These are phyloP conservation scores for Pseudochaenichthys georgianus DNA, from an alignment of 2,797 vertebrate genomes.

Conservation along the genomic window DNA sequence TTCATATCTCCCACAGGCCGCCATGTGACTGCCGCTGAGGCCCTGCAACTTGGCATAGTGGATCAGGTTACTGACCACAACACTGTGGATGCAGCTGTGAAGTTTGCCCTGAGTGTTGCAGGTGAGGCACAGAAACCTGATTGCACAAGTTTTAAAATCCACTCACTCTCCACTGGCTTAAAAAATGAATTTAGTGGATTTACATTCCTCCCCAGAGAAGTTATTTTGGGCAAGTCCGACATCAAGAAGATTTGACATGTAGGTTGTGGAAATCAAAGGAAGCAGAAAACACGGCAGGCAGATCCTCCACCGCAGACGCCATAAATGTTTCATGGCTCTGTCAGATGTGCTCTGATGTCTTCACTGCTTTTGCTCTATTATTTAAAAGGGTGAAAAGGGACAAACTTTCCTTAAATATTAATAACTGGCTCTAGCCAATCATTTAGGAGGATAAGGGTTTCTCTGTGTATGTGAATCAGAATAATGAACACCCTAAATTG, in stretches of 20 bases:
- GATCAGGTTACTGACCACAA: constrained; percentile 88
- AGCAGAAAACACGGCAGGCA: constrained; percentile 62
- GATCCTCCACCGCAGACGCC: constrained; percentile 61
- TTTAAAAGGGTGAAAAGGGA: constrained; percentile 81
- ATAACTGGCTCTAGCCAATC: constrained; percentile 52
- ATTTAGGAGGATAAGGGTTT: constrained; percentile 45
- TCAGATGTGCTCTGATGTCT: constrained; percentile 81
- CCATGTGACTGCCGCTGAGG: constrained; percentile 87
- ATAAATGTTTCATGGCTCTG: constrained; percentile 85
- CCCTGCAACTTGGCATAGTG: constrained; percentile 90
- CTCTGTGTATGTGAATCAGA: constrained; percentile 30
- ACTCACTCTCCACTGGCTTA: constrained; percentile 18
- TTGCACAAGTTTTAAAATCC: constrained; percentile 18
- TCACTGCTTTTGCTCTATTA: constrained; percentile 80
- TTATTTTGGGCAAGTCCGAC: constrained; percentile 61
- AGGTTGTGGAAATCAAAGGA: constrained; percentile 63
- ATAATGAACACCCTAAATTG: constrained; percentile 47
- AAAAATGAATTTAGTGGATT: constrained; percentile 28
- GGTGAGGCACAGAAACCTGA: constrained; percentile 80
- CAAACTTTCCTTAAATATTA: constrained; percentile 80
- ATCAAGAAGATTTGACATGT: constrained; percentile 52
- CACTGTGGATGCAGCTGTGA: constrained; percentile 85
- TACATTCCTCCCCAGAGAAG: constrained; percentile 37
- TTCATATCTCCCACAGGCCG: constrained; percentile 84
- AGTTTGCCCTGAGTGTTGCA: constrained; percentile 85